Percentiles rank a stretch among this genome's conserved stretches.
phyloP scores from a whole-genome alignment of 2,888 invertebrate genomes.

The Phyto melanocephala region DNA sequence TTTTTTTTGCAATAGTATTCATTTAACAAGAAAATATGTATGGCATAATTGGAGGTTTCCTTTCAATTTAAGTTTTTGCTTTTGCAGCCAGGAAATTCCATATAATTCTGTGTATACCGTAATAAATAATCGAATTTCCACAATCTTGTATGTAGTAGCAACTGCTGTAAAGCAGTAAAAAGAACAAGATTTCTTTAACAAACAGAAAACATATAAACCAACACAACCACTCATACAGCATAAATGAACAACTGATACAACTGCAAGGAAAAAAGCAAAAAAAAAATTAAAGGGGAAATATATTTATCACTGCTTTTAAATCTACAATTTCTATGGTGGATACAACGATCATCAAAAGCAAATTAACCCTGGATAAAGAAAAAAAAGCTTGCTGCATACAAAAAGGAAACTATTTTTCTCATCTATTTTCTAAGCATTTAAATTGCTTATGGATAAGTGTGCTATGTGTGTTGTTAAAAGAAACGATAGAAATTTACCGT shows the following conservation, averaged over 20 bases:
- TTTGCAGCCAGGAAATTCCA: slow-evolving; percentile 68
- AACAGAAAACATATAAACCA: neutral
- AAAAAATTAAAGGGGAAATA: neutral
- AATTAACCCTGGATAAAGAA: slow-evolving; percentile 48
- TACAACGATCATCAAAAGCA: slow-evolving; percentile 56
- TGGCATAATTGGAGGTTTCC: slow-evolving; percentile 34
- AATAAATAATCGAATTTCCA: slow-evolving; percentile 75
- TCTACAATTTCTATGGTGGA: slow-evolving; percentile 29
- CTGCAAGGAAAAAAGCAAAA: too few relatives aligned
- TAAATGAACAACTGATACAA: too few relatives aligned
- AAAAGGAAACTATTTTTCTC: slow-evolving; percentile 9
- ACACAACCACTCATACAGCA: too few relatives aligned
- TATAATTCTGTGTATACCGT: slow-evolving; percentile 67
- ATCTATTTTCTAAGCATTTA: slow-evolving; percentile 19
- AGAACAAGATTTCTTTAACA: neutral
- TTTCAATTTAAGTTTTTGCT: slow-evolving; percentile 10
- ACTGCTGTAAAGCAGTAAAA: slow-evolving; percentile 1
- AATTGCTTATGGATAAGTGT: neutral
- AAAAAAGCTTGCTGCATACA: neutral
- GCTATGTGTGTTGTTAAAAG: neutral
- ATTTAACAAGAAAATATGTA: neutral
- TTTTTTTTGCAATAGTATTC: neutral
- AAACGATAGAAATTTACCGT: slow-evolving; percentile 49
- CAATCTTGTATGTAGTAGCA: slow-evolving; percentile 66
- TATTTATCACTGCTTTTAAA: slow-evolving; percentile 7